These are phyloP conservation scores for Dinomys branickii DNA, from an alignment of 2,113 vertebrate species.

Conservation along the genomic window DNA sequence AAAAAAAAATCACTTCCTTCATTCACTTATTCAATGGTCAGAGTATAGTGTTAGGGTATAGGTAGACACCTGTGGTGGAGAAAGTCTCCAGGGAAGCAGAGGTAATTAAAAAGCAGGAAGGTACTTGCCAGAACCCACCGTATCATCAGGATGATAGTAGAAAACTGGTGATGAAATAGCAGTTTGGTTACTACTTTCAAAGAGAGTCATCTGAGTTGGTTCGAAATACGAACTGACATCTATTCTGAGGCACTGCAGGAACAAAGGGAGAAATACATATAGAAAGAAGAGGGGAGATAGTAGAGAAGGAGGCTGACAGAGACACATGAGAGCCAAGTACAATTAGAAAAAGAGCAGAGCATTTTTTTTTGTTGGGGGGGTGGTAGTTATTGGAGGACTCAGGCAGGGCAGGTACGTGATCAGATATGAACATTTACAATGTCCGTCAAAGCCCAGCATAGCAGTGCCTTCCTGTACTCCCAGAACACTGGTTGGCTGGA, in stretches of 20 bases:
- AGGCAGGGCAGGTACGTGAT: neutral
- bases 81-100: neutral
- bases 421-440: neutral
- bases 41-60: accelerated
- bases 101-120: neutral
- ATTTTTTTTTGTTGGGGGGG: neutral
- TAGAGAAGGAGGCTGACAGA: neutral
- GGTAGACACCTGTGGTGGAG: neutral
- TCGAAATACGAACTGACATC: neutral
- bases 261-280: neutral
- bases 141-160: neutral
- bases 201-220: neutral
- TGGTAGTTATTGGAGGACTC: neutral
- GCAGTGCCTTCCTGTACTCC: neutral
- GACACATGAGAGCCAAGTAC: accelerated
- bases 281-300: too few relatives aligned
- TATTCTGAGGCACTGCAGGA: neutral
- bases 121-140: accelerated
- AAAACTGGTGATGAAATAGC: neutral
- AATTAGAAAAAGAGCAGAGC: neutral
- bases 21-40: neutral
- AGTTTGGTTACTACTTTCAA: neutral
- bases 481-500: neutral
- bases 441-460: neutral
- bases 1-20: neutral